A percentile compares a stretch with the other conserved stretches of the same genome.
These are phyloP conservation scores for Campoplex capitator DNA, from an alignment of 2,888 invertebrate species.

Conservation along the genomic window DNA sequence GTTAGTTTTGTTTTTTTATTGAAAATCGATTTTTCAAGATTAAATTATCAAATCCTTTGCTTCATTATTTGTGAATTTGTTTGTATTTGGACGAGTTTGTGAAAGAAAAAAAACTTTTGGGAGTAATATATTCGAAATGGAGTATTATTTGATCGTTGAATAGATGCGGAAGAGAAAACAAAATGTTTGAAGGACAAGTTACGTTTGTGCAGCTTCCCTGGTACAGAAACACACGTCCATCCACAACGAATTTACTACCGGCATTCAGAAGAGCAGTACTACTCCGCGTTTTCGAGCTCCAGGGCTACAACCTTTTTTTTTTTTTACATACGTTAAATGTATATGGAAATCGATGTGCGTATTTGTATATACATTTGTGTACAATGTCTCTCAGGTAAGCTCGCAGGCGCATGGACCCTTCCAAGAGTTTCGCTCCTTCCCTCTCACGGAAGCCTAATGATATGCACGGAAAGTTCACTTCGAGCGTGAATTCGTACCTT, in stretches of 20 bases:
- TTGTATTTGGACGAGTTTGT: neutral
- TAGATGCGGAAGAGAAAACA: constrained; percentile 45
- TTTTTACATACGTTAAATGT: constrained; percentile 25
- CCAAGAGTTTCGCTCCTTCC: constrained; percentile 57
- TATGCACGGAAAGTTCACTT: constrained; percentile 82
- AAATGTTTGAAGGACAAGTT: constrained; percentile 47
- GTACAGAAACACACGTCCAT: constrained; percentile 25
- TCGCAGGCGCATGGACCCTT: constrained; percentile 48
- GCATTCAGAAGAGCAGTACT: constrained; percentile 10
- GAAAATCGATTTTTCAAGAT: neutral
- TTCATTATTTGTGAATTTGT: neutral
- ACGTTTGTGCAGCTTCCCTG: constrained; percentile 18
- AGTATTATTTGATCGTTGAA: constrained; percentile 45
- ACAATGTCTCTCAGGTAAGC: constrained; percentile 66
- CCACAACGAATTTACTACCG: constrained; percentile 7
- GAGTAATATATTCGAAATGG: constrained; percentile 7
- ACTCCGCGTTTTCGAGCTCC: neutral
- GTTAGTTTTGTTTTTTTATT: neutral
- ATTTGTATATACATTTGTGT: constrained; percentile 15
- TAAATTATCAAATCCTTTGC: neutral
- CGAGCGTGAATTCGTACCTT: constrained; percentile 82
- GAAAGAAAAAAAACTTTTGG: constrained; percentile 15
- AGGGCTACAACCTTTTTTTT: constrained; percentile 37
- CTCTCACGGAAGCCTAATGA: constrained; percentile 79
- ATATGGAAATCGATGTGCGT: neutral